These are phyloP conservation scores for Cariama cristata DNA, from an alignment of 2,113 vertebrate species.

Conservation along the genomic window DNA sequence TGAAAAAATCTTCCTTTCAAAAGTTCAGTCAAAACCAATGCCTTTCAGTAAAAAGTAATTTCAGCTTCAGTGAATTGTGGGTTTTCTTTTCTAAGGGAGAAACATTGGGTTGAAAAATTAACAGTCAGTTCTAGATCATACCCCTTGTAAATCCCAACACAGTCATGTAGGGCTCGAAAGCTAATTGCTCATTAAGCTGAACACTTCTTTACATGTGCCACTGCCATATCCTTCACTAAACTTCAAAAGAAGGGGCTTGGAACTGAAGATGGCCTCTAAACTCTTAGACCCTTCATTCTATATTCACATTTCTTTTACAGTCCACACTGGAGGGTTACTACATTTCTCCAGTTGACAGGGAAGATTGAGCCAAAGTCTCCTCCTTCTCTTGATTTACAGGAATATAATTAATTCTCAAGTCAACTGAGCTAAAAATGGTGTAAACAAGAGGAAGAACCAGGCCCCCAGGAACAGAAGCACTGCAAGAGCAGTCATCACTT, in stretches of 20 bases:
- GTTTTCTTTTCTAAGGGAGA: not conserved
- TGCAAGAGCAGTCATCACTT: conserved; percentile 49
- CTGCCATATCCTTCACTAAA: not conserved
- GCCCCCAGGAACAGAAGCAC: conserved; percentile 1
- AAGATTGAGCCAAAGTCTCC: conserved; percentile 35
- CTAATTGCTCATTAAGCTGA: conserved; percentile 1
- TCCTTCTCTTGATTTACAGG: conserved; percentile 44
- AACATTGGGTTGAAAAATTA: not conserved
- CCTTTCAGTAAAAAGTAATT: not conserved
- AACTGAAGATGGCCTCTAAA: not conserved
- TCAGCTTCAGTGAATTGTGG: not conserved
- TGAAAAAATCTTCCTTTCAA: not conserved
- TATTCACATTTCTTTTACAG: not conserved
- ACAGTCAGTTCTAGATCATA: not conserved
- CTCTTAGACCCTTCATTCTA: not conserved
- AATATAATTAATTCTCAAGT: conserved; percentile 53
- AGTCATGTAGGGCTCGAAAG: not conserved
- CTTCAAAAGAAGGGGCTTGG: not conserved
- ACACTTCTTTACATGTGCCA: not conserved
- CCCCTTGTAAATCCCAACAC: not conserved
- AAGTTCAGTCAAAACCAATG: not conserved
- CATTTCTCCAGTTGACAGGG: not conserved
- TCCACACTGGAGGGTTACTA: not conserved
- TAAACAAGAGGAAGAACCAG: conserved; percentile 46
- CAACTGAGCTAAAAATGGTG: conserved; percentile 39